Conservation (phyloP, 1,140 invertebrate species). For the Drosophila murphyi region DNA sequence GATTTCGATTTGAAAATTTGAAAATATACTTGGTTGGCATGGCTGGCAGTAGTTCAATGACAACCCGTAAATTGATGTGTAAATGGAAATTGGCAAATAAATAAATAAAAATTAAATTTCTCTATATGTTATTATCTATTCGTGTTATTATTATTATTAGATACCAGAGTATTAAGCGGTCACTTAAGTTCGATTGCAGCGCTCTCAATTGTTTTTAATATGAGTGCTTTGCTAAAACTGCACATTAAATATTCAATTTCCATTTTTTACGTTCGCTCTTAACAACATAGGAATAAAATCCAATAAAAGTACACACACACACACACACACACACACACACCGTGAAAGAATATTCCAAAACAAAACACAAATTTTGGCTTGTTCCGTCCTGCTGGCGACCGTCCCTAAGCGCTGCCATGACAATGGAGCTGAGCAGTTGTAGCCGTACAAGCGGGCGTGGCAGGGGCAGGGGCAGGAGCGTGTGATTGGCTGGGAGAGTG, state of each 20-base stretch:
- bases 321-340: slow-evolving; percentile 17
- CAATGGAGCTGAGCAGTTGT: no score
- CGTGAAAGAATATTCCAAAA: slow-evolving; percentile 32
- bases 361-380: slow-evolving; percentile 43
- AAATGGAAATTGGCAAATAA: no score
- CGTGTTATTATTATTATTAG: no score
- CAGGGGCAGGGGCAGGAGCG: neutral
- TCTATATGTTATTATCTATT: no score
- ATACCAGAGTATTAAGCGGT: no score
- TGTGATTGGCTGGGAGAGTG: neutral
- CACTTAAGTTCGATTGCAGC: no score
- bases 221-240: slow-evolving; percentile 36
- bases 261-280: slow-evolving; percentile 39
- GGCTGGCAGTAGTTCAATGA: no score
- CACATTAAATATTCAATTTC: slow-evolving; percentile 64
- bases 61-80: no score
- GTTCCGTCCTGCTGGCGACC: slow-evolving; percentile 39
- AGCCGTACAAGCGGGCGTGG: neutral
- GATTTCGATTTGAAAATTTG: no score
- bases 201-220: slow-evolving; percentile 27
- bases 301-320: slow-evolving; percentile 46
- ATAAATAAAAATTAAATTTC: no score
- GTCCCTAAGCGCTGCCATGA: neutral
- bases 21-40: no score
- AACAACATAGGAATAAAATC: slow-evolving; percentile 37